Evolutionary conservation across 2,888 invertebrate genomes (phyloP).

Genomic region (Troilus luridus): DNA sequence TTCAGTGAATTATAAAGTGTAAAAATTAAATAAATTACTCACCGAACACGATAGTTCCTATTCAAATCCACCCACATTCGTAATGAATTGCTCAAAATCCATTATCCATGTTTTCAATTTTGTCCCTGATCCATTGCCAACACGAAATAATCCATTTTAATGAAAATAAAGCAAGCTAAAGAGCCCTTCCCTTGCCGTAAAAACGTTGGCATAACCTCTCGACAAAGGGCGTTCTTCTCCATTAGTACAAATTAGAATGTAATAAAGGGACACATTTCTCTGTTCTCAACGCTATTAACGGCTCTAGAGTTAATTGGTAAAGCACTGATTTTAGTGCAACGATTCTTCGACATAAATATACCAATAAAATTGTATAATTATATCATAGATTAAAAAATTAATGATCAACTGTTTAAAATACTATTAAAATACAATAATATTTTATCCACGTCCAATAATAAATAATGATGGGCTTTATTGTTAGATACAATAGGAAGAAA

Average conservation of each 20-base stretch:
- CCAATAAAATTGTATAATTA: too few species aligned
- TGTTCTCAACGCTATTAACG: not conserved
- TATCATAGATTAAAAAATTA: too few species aligned
- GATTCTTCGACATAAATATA: not conserved
- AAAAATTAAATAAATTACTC: not conserved
- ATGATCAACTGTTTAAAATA: too few species aligned
- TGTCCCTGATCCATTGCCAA: not conserved
- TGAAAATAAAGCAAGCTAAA: not conserved
- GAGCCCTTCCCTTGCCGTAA: not conserved
- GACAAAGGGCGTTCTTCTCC: not conserved
- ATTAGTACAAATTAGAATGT: constrained; percentile 36
- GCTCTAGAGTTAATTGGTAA: not conserved
- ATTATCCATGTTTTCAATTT: not conserved
- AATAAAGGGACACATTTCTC: not conserved
- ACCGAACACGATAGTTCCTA: not conserved
- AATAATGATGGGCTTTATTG: too few species aligned
- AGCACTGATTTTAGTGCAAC: not conserved
- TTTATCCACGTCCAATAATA: too few species aligned
- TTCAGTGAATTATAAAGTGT: not conserved
- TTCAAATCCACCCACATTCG: not conserved
- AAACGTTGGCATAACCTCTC: not conserved
- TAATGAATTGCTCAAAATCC: not conserved
- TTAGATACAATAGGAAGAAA: too few species aligned
- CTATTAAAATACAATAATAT: too few species aligned
- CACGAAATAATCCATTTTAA: not conserved